Percentiles rank a stretch among this genome's conserved stretches.
Conservation (phyloP, 2,888 invertebrate species). For the Sinhomidia bicolor region DNA sequence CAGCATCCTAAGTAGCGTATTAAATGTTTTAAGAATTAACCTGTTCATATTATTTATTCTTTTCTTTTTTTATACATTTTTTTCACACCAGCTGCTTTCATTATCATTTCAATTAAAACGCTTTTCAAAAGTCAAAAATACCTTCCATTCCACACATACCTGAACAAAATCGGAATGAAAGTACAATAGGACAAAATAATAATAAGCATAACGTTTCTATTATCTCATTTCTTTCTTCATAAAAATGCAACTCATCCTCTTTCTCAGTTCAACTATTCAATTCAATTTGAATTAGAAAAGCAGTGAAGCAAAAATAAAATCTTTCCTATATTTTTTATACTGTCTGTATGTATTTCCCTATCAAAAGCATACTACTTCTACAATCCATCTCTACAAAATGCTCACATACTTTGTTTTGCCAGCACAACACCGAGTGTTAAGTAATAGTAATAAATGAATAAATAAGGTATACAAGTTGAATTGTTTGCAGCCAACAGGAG, state of each 20-base stretch:
- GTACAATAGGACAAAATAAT: background rate
- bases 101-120: conserved; percentile 46
- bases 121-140: conserved; percentile 18
- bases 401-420: background rate
- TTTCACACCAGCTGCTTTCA: conserved; percentile 39
- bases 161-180: background rate
- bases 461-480: conserved; percentile 27
- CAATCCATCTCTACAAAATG: background rate
- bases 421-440: conserved; percentile 8
- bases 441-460: background rate
- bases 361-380: background rate
- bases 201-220: conserved; percentile 27
- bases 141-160: conserved; percentile 44
- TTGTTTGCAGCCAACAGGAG: conserved; percentile 24
- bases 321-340: background rate
- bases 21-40: too few relatives aligned
- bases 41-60: background rate
- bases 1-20: background rate
- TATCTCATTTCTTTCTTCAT: background rate
- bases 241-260: conserved; percentile 48
- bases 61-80: conserved; percentile 15
- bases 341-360: background rate
- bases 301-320: conserved; percentile 16
- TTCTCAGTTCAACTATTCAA: conserved; percentile 38
- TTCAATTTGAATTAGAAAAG: conserved; percentile 41